Percentiles rank a stretch among this genome's conserved stretches.
phyloP scores from a whole-genome alignment of 2,113 vertebrate species.

The Saccopteryx leptura region DNA sequence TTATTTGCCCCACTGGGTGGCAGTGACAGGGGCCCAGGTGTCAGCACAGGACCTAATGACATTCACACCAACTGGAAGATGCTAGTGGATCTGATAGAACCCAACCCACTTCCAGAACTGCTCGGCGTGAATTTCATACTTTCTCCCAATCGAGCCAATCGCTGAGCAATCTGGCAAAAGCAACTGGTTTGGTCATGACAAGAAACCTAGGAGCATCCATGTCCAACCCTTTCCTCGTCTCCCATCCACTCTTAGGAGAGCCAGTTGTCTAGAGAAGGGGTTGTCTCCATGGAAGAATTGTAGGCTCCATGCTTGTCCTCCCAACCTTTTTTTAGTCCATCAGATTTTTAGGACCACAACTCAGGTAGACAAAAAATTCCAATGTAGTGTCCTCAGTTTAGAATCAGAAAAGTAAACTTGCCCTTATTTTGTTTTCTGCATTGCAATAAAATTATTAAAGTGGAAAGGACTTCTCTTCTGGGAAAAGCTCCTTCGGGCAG shows the following conservation, averaged over 20 bases:
- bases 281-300: background rate
- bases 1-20: slow-evolving; percentile 77
- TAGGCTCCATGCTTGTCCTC: background rate
- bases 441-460: background rate
- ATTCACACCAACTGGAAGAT: background rate
- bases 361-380: background rate
- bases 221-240: background rate
- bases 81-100: background rate
- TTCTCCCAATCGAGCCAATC: slow-evolving; percentile 85
- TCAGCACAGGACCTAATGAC: background rate
- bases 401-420: slow-evolving; percentile 43
- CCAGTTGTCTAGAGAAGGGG: background rate
- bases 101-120: background rate
- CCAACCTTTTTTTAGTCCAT: background rate
- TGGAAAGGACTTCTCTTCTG: slow-evolving; percentile 38
- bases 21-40: slow-evolving; percentile 63
- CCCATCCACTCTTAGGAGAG: background rate
- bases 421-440: slow-evolving; percentile 36
- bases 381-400: background rate
- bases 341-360: slow-evolving; percentile 10
- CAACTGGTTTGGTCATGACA: slow-evolving; percentile 80
- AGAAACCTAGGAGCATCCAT: background rate
- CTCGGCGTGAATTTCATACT: slow-evolving; percentile 80
- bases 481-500: background rate
- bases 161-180: slow-evolving; percentile 85